Base-by-base conservation (phyloP, 2,113 vertebrate genomes). In the Chamaetylas fuelleborni region DNA sequence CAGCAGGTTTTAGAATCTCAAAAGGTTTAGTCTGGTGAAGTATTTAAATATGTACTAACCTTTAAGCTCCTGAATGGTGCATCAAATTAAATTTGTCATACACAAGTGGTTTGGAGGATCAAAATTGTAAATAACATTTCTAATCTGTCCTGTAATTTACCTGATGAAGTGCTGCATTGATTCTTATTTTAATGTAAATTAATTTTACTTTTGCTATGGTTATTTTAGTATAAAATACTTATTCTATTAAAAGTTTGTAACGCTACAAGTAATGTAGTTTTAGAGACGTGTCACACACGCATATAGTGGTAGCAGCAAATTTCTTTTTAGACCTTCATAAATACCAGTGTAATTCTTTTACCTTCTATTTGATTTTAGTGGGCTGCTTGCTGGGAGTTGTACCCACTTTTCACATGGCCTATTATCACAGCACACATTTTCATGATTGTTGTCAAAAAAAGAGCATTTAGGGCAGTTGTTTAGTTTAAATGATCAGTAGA, bases 401-500 rank as follows among this genome's bases (percentile, higher is more conserved):
- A 62, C 72, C 36, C 53, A 48, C 29, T 85, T 95, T 82, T 90
- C 53, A 67, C 43, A 12, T 62, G 47, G n/a, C 48, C 40, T 62
- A 60, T 81, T 81, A 84, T 72, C 53, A 38, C 43, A 83, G 71
- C 45, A 60, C 45, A 58, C 50, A 69, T 95, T 92, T 83, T 71
- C 62, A 60, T 50, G 7, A 78, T 43, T 19, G 47, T 77, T 94
- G 81, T 82, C 47, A 85, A 92, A 94, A 89, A 92, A 80, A 56
- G 38, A 48, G 17, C 74, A 65, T 83, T 96, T 93, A 90, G 61
- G 42, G 18, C 38, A 85, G 72, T 92, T 91, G 71, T 96, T 96
- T 64, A 66, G 79, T 92, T 96, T 67, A 92, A 96, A 74, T 90
- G 62, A 95, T 93, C 90, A 82, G 56, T 78, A 81, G 73, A 96